Evolutionary conservation across 2,888 invertebrate genomes (phyloP).

Genomic region (Onthophagus sagittarius): DNA sequence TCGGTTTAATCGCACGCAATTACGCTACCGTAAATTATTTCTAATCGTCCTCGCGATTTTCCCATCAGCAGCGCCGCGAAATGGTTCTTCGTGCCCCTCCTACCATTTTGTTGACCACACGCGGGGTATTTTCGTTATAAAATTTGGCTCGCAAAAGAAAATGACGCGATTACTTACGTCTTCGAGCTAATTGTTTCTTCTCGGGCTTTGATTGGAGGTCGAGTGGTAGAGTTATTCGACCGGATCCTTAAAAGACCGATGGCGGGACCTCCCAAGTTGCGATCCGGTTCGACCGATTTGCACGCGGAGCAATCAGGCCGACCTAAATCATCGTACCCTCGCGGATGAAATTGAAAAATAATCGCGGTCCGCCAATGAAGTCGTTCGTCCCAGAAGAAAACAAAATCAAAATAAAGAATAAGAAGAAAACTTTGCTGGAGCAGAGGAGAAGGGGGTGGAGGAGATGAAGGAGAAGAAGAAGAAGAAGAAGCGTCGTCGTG

Average conservation of each 20-base stretch:
- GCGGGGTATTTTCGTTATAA: neutral
- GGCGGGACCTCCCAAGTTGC: slow-evolving; percentile 10
- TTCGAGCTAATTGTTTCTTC: slow-evolving; percentile 6
- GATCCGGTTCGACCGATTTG: slow-evolving; percentile 1
- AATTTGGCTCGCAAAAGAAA: neutral
- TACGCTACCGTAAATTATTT: slow-evolving; percentile 43
- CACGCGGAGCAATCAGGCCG: neutral
- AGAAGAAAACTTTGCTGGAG: neutral
- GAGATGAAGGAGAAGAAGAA: neutral
- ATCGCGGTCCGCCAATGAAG: slow-evolving; percentile 9
- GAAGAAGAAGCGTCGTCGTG: neutral
- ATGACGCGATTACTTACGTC: slow-evolving; percentile 9
- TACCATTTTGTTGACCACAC: neutral
- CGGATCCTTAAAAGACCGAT: slow-evolving; percentile 5
- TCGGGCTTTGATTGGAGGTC: neutral
- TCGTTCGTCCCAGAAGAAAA: neutral
- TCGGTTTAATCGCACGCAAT: slow-evolving; percentile 43
- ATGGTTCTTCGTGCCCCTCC: neutral
- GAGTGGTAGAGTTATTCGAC: neutral
- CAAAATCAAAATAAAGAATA: neutral
- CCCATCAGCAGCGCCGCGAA: slow-evolving; percentile 6
- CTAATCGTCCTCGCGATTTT: slow-evolving; percentile 29
- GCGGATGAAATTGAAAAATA: slow-evolving; percentile 4
- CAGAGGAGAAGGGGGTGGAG: no score
- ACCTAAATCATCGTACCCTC: neutral